These are phyloP conservation scores for Alsophila aescularia DNA, from an alignment of 2,888 invertebrate genomes.

Conservation along the genomic window DNA sequence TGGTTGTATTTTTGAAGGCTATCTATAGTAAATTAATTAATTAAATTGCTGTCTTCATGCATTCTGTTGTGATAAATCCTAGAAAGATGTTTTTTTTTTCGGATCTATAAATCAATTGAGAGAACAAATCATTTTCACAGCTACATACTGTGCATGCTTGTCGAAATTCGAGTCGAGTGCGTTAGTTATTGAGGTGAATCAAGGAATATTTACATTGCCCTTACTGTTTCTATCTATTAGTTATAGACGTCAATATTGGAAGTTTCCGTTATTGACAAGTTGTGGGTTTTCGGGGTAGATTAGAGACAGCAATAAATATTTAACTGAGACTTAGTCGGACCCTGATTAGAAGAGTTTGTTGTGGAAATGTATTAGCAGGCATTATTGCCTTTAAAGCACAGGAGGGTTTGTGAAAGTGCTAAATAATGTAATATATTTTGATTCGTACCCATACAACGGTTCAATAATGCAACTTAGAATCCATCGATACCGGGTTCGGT, in stretches of 20 bases:
- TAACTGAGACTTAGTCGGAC: conserved; percentile 29
- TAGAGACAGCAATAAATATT: conserved; percentile 51
- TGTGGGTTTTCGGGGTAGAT: conserved; percentile 40
- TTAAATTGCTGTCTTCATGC: too few relatives aligned
- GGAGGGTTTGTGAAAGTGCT: background rate
- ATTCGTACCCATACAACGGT: too few relatives aligned
- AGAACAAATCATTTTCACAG: too few relatives aligned
- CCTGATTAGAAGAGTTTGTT: conserved; percentile 24
- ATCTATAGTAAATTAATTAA: too few relatives aligned
- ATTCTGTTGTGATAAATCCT: too few relatives aligned
- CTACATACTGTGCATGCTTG: background rate
- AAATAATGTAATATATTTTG: too few relatives aligned
- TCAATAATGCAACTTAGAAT: too few relatives aligned
- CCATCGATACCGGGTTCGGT: too few relatives aligned
- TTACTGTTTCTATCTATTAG: conserved; percentile 14
- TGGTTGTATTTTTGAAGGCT: too few relatives aligned
- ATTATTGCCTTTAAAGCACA: conserved; percentile 3
- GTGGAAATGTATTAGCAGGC: conserved; percentile 14
- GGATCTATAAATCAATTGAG: too few relatives aligned
- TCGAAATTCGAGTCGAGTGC: background rate
- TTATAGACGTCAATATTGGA: conserved; percentile 46
- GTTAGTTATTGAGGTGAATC: background rate
- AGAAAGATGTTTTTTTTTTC: too few relatives aligned
- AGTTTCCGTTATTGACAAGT: conserved; percentile 52
- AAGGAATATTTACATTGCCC: background rate